These are phyloP conservation scores for Oxystoma pomonae DNA, from an alignment of 2,888 invertebrate genomes.

Conservation along the genomic window DNA sequence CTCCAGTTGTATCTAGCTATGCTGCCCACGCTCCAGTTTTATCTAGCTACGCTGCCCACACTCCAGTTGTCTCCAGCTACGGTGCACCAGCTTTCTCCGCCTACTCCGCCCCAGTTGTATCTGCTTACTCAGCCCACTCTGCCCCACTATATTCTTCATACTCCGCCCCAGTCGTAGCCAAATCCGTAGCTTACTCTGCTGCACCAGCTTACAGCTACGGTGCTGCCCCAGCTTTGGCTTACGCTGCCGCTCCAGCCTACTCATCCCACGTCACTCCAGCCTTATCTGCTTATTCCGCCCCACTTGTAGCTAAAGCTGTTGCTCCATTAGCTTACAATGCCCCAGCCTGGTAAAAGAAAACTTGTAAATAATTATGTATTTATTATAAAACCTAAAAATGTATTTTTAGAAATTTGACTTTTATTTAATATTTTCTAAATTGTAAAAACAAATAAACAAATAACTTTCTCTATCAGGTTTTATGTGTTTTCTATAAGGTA, in stretches of 20 bases:
- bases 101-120: conserved; percentile 53
- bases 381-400: too few relatives aligned
- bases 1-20: conserved; percentile 1
- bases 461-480: too few relatives aligned
- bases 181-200: conserved; percentile 1
- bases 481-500: too few relatives aligned
- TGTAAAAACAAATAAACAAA: too few relatives aligned
- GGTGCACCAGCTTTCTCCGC: too few relatives aligned
- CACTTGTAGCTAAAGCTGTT: too few relatives aligned
- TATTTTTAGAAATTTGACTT: too few relatives aligned
- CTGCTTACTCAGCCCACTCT: conserved; percentile 24
- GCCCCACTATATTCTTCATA: conserved; percentile 25
- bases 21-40: too few relatives aligned
- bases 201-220: background rate
- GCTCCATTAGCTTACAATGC: too few relatives aligned
- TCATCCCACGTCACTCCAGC: background rate
- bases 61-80: conserved; percentile 9
- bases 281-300: conserved; percentile 2
- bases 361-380: too few relatives aligned
- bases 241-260: background rate
- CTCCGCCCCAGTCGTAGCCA: conserved; percentile 25
- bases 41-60: too few relatives aligned
- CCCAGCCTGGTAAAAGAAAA: conserved; percentile 14
- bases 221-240: background rate
- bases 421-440: too few relatives aligned